Evolutionary conservation across 2,888 invertebrate genomes (phyloP), one percentile per base, ranked within the genome.

Genomic region (Nycteola revayana): DNA sequence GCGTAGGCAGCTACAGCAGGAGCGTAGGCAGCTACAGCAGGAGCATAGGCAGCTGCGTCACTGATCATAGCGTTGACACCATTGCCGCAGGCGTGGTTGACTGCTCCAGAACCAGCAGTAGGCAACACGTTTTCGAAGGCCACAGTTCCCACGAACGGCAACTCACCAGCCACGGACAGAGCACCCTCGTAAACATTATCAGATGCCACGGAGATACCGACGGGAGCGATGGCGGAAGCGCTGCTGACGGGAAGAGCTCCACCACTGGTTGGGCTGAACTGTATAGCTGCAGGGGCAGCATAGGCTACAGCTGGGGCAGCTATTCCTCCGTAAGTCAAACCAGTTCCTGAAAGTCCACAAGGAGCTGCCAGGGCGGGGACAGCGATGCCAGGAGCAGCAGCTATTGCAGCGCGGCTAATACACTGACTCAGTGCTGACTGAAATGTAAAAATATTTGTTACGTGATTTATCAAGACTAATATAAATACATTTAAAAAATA

Each of bases 141-240:
- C 10, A 36, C 49, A 20, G 36, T 10, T 26, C 40, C 33, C 2
- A 23, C 21, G 6, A 54, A 54, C 3, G 53, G 53, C 21, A 48
- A 27, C 31, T 46, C 55, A 28, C 49, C 58, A 24, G 0, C 1
- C 0, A 48, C 45, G 3, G 9, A 26, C 5, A 58, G 7, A 7
- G 4, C 4, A 9, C 57, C 57, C 10, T 55, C 55, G 8, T 35
- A 40, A 1, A 40, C 20, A 7, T 58, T 58, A 1, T 58, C 59
- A 6, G 57, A 58, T 1, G 28, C 27, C 2, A 58, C 17, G 2
- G 46, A 36, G 3, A 57, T n/a, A 1, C 58, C 51, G 2, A 9
- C 39, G 3, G 56, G 54, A 10, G 39, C 10, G 3, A 38, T 31
- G 4, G 32, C 9, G 7, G 51, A 56, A 1, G 25, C 14, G n/a